Base-by-base conservation (phyloP, 2,113 vertebrate genomes). In the Excalfactoria chinensis region DNA sequence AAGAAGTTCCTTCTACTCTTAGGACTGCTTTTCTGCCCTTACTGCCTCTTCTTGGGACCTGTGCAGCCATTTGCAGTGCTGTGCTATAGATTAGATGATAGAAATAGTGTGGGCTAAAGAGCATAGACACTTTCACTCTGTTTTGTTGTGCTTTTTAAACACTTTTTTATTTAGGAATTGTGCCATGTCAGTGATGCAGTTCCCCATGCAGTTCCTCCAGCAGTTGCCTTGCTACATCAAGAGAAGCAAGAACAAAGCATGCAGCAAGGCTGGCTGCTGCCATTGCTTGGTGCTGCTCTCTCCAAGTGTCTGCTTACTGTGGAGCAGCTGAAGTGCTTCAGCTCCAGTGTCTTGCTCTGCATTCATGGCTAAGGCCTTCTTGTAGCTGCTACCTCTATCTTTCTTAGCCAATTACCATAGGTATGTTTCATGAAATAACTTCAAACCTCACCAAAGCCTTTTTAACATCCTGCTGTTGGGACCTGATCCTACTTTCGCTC, bases 401-500 rank as follows among this genome's bases (percentile, higher is more conserved):
- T 74, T 26, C 69, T 70, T 32, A 69, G 80, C 58, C 51, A 77
- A 86, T 59, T 35, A n/a, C 62, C 9, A 0, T 11, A 53, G 84
- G 32, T 4, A 34, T 1, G 0, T 88, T 89, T 68, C 56, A 30
- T 64, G 40, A 77, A 89, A 43, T 77, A 60, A 78, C 35, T 74
- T 94, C 75, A 72, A 53, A 68, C 69, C 11, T 69, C 46, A 9
- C 22, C 26, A 26, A 77, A 63, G n/a, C n/a, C 76, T 82, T 88
- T 90, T 44, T 48, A n/a, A 63, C n/a, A 64, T 63, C 8, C 1
- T 63, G n/a, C 74, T 62, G 64, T 40, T 40, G 75, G 87, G 90
- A 66, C 34, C 60, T 86, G 68, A 62, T 70, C 58, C 56, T 76
- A 74, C 71, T 93, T 48, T 73, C 49, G 71, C 71, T 93, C 44